These are phyloP conservation scores for Muntiacus muntjak DNA, from an alignment of 2,113 vertebrate genomes.

Conservation along the genomic window DNA sequence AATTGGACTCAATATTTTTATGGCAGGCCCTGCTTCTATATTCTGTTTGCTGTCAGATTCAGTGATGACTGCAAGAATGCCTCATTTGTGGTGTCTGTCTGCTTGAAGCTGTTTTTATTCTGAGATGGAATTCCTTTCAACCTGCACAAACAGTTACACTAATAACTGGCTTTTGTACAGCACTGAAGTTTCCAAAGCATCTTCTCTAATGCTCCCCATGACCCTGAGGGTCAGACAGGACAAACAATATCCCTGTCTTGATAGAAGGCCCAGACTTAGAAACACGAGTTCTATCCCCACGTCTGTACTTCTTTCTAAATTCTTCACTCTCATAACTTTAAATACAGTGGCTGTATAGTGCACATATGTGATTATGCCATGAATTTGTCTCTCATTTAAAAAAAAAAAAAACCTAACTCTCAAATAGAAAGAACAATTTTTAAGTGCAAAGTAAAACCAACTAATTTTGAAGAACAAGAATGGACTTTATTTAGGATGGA, in stretches of 20 bases:
- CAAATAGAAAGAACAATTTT: neutral
- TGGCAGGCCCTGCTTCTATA: slow-evolving; percentile 46
- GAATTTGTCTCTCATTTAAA: neutral
- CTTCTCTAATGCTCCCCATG: neutral
- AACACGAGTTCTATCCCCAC: neutral
- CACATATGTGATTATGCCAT: neutral
- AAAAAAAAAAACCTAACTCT: neutral
- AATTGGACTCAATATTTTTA: slow-evolving; percentile 60
- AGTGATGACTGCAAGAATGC: slow-evolving; percentile 8
- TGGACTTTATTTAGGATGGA: neutral
- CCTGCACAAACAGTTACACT: neutral
- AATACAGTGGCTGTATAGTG: neutral
- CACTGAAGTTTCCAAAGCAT: neutral
- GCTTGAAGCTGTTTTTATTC: slow-evolving; percentile 43
- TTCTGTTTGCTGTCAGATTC: slow-evolving; percentile 62
- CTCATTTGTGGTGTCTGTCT: slow-evolving; percentile 19
- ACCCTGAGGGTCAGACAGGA: neutral
- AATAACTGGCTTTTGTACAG: neutral
- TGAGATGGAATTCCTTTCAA: slow-evolving; percentile 14
- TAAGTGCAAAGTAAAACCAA: neutral
- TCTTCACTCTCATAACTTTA: neutral
- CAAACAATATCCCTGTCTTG: neutral
- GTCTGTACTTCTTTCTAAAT: neutral
- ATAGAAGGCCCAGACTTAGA: neutral
- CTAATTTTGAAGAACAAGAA: neutral